phyloP scores from a whole-genome alignment of 2,797 vertebrate genomes.

The Garrulus glandarius region DNA sequence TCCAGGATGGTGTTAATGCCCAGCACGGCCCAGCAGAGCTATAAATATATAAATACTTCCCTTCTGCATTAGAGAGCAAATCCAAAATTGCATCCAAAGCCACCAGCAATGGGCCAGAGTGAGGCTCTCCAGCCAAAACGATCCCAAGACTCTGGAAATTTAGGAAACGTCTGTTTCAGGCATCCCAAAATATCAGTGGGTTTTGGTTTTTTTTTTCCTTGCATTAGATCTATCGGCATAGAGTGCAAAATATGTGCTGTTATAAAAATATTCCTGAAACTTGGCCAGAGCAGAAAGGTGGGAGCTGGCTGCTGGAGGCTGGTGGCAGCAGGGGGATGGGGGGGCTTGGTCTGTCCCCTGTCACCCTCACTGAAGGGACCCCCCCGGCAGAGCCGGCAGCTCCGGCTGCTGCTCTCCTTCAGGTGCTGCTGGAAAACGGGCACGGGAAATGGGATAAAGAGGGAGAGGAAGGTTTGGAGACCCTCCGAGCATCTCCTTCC shows the following conservation, averaged over 20 bases:
- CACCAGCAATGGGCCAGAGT: rapidly evolving
- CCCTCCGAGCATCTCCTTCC: too few relatives aligned
- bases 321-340: background rate
- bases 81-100: background rate
- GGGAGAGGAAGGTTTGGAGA: background rate
- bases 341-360: background rate
- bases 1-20: background rate
- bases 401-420: rapidly evolving
- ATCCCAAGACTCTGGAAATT: background rate
- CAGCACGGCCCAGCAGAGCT: background rate
- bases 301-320: background rate
- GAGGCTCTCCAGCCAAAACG: rapidly evolving
- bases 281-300: background rate
- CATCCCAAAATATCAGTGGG: background rate
- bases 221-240: background rate
- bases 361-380: background rate
- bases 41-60: background rate
- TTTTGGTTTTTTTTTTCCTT: background rate
- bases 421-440: rapidly evolving
- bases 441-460: rapidly evolving
- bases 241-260: background rate
- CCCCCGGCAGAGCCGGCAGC: background rate
- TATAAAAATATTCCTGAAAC: background rate
- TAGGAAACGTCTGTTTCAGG: background rate
- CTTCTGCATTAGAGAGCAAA: background rate